Evolutionary conservation across 2,888 invertebrate species (phyloP).

Genomic region (Chymomyza procnemis): DNA sequence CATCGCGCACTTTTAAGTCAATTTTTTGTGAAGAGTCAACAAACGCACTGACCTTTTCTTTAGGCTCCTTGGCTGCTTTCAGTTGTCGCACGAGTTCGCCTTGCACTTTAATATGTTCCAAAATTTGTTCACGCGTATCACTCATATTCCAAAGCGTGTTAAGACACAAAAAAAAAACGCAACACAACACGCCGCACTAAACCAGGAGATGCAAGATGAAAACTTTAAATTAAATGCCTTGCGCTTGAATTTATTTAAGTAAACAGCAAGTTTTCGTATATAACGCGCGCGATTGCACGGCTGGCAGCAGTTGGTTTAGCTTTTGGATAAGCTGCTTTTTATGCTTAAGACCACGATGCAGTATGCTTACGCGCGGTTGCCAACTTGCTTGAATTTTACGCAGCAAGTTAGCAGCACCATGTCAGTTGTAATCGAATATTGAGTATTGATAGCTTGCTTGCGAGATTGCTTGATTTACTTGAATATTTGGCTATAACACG

Average conservation of each 20-base stretch:
- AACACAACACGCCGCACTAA: constrained; percentile 13
- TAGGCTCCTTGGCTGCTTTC: constrained; percentile 88
- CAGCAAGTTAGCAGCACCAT: neutral
- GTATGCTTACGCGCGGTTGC: neutral
- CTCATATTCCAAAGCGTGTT: constrained; percentile 69
- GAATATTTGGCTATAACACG: too few relatives aligned
- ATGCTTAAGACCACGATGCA: neutral
- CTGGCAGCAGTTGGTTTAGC: constrained; percentile 20
- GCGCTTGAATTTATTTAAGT: constrained; percentile 24
- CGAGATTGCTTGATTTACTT: too few relatives aligned
- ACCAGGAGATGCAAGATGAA: constrained; percentile 7
- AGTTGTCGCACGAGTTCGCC: constrained; percentile 90
- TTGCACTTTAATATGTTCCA: constrained; percentile 84
- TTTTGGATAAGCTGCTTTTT: neutral
- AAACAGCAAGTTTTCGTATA: constrained; percentile 33
- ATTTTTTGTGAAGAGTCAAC: too few relatives aligned
- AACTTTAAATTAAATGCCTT: constrained; percentile 14
- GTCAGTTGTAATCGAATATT: too few relatives aligned
- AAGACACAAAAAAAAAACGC: constrained; percentile 10
- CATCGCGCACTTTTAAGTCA: too few relatives aligned
- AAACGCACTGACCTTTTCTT: constrained; percentile 86
- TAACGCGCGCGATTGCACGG: constrained; percentile 46
- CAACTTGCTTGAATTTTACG: neutral
- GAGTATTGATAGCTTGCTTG: too few relatives aligned
- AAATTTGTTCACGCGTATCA: constrained; percentile 80